phyloP scores from a whole-genome alignment of 2,113 vertebrate species.

The Abramis brama region DNA sequence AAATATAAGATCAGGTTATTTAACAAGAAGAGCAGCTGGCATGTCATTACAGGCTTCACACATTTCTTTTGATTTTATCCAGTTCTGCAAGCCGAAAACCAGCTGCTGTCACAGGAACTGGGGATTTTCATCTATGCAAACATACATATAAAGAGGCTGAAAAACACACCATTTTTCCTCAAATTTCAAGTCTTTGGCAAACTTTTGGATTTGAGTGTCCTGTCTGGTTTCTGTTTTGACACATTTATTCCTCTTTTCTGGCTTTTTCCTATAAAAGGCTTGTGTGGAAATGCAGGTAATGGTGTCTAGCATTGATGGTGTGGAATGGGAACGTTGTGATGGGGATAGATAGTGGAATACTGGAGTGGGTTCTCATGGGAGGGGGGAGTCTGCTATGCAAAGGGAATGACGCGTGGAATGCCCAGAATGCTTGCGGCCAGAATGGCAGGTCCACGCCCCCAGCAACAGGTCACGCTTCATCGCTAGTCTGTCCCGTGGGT shows the following conservation, averaged over 20 bases:
- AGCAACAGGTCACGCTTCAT: constrained; percentile 70
- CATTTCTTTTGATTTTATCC: constrained; percentile 19
- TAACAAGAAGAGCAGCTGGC: neutral
- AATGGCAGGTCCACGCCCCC: constrained; percentile 55
- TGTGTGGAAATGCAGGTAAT: neutral
- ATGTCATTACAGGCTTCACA: constrained; percentile 15
- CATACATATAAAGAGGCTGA: neutral
- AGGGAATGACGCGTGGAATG: constrained; percentile 70
- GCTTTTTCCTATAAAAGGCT: neutral
- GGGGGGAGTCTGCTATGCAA: constrained; percentile 40
- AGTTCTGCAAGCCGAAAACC: neutral
- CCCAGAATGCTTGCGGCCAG: constrained; percentile 68
- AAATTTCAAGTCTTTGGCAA: no score
- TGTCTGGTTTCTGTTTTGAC: neutral
- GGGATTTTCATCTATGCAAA: neutral
- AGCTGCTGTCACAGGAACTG: constrained; percentile 17
- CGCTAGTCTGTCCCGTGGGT: constrained; percentile 68
- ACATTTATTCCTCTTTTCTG: neutral
- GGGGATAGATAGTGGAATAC: neutral
- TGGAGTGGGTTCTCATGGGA: constrained; percentile 37
- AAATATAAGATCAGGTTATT: constrained; percentile 1
- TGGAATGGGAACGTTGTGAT: constrained; percentile 37
- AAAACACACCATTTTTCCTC: neutral
- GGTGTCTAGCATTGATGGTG: constrained; percentile 5
- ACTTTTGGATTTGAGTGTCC: neutral